Percentiles rank a stretch among this genome's conserved stretches.
These are phyloP conservation scores for Esox niger DNA, from an alignment of 2,113 vertebrate genomes.

Conservation along the genomic window DNA sequence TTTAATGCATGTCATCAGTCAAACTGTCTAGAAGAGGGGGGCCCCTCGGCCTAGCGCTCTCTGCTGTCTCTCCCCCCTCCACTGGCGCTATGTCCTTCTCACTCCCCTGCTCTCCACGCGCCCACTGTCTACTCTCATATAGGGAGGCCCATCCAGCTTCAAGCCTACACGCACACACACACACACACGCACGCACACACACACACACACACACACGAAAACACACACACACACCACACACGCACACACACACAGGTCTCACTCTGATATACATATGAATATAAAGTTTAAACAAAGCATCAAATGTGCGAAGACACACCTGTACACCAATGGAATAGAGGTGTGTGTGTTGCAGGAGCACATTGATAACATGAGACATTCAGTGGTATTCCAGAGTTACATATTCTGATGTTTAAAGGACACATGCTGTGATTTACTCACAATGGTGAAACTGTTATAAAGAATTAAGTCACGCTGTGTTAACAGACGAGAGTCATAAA, in stretches of 20 bases:
- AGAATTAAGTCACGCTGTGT: constrained; percentile 65
- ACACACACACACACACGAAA: constrained; percentile 32
- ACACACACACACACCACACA: constrained; percentile 33
- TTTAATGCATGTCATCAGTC: constrained; percentile 97
- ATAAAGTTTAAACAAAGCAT: constrained; percentile 26
- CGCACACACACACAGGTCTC: constrained; percentile 25
- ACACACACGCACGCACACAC: constrained; percentile 30
- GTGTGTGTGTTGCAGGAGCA: constrained; percentile 6
- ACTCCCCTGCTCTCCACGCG: constrained; percentile 63
- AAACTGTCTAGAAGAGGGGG: constrained; percentile 90
- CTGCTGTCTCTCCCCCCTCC: constrained; percentile 22
- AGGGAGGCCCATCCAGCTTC: constrained; percentile 56
- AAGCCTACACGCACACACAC: constrained; percentile 46
- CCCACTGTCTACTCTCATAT: constrained; percentile 76
- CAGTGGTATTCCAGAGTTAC: constrained; percentile 48
- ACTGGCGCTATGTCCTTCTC: constrained; percentile 65
- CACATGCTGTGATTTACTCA: constrained; percentile 59
- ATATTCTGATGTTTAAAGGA: constrained; percentile 50
- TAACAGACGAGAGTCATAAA: constrained; percentile 45
- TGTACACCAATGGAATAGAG: neutral
- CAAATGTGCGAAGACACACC: constrained; percentile 19
- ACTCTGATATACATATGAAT: constrained; percentile 45
- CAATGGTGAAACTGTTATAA: constrained; percentile 55
- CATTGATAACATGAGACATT: constrained; percentile 39
- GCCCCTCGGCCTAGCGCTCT: constrained; percentile 65